Base-by-base conservation (phyloP, 2,113 vertebrate genomes). In the Cercocebus atys region DNA sequence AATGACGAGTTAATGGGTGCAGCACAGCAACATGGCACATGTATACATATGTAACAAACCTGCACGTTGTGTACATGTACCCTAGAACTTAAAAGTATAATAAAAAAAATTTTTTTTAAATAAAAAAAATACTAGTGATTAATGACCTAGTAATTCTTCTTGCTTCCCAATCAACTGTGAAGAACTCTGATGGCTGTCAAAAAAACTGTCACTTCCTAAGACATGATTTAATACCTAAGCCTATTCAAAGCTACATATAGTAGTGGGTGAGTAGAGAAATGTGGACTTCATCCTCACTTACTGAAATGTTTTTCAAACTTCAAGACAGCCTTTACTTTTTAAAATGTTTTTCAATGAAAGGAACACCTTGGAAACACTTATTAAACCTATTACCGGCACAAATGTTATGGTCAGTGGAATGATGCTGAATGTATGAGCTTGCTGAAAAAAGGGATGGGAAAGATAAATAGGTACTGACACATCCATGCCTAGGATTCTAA, bases 341-440 rank as follows among this genome's bases (percentile, higher is more conserved):
- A 59, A 88, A 88, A 45, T 75, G 55, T 57, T 90, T 97, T 90
- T 95, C 47, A 76, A 70, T 45, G n/a, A 50, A 96, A 90, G 70
- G 73, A 93, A 93, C 11, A 66, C 45, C 83, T 79, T 88, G 45
- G 38, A 80, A 83, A 93, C 11, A 78, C 16, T 84, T 90, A 78
- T 88, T 93, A 95, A 90, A 96, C 22, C 70, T 95, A 90, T 40
- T 86, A 90, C 55, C 25, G 90, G 52, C 35, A 96, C 17, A 93
- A 70, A 83, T 93, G 55, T 95, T 90, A 93, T 66, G 45, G 90
- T 57, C 68, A 91, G 11, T 73, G 52, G 18, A 90, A 72, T 87
- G 27, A 83, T 90, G 55, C 11, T 72, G 52, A 95, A 91, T 79
- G 35, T 72, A 87, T 90, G 66, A 90, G 66, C 20, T 96, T 90